These are phyloP conservation scores for Belgica antarctica DNA, from an alignment of 2,888 invertebrate species.

Conservation along the genomic window DNA sequence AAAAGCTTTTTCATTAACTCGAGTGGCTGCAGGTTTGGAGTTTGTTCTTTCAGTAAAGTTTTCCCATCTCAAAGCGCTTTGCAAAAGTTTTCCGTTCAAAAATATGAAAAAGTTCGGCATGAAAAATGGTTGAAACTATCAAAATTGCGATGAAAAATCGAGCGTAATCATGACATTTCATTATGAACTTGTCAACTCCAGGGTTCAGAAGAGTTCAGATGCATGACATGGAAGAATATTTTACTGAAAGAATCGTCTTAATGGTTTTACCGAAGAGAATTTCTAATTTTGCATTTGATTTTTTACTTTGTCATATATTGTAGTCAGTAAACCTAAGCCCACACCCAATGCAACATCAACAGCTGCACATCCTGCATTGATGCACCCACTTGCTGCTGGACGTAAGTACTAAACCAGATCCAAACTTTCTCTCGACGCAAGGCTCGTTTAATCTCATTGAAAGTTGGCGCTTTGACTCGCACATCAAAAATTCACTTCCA, in stretches of 20 bases:
- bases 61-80: not conserved
- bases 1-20: slow-evolving; percentile 16
- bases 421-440: not conserved
- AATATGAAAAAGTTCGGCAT: too few relatives aligned
- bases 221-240: not conserved
- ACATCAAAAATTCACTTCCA: not conserved
- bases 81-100: not conserved
- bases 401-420: slow-evolving; percentile 77
- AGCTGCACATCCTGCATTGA: slow-evolving; percentile 97
- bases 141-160: slow-evolving; percentile 30
- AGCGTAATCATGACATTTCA: not conserved
- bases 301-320: slow-evolving; percentile 37
- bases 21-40: not conserved
- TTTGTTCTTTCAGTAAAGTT: slow-evolving; percentile 18
- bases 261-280: not conserved
- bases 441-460: slow-evolving; percentile 16
- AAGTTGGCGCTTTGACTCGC: slow-evolving; percentile 12
- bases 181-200: not conserved
- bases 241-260: slow-evolving; percentile 17
- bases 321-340: slow-evolving; percentile 98
- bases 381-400: slow-evolving; percentile 97
- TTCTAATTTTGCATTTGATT: slow-evolving; percentile 31
- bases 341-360: slow-evolving; percentile 95
- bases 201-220: not conserved
- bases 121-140: slow-evolving; percentile 37